Conservation (phyloP, 1,140 invertebrate species). For the Pogonognathellus flavescens region DNA sequence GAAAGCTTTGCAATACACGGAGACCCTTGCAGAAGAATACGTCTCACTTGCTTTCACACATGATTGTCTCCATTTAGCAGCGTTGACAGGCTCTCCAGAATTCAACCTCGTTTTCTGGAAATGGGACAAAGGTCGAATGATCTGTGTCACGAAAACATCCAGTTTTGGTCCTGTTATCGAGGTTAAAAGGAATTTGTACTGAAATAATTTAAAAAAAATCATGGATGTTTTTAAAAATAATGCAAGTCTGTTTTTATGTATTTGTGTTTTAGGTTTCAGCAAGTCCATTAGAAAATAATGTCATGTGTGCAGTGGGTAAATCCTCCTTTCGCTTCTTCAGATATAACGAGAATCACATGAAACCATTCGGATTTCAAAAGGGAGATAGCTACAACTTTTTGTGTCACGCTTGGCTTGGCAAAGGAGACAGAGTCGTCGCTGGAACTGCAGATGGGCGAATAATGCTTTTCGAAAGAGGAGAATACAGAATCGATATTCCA, state of each 20-base stretch:
- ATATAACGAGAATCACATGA: constrained; percentile 83
- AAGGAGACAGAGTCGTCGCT: constrained; percentile 80
- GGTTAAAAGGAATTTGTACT: constrained; percentile 67
- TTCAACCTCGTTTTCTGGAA: constrained; percentile 85
- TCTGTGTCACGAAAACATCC: constrained; percentile 80
- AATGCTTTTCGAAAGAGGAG: constrained; percentile 84
- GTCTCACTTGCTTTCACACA: constrained; percentile 82
- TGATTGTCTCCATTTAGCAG: constrained; percentile 83
- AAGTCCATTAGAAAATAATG: constrained; percentile 83
- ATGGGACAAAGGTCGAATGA: constrained; percentile 86
- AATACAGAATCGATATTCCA: constrained; percentile 75
- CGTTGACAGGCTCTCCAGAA: constrained; percentile 83
- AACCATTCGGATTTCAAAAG: constrained; percentile 86
- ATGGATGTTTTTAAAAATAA: too few species aligned
- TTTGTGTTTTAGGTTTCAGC: constrained; percentile 76
- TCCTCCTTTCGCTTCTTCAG: constrained; percentile 83
- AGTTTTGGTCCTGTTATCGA: constrained; percentile 72
- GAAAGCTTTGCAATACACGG: constrained; percentile 70
- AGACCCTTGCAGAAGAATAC: constrained; percentile 74
- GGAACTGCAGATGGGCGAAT: constrained; percentile 82
- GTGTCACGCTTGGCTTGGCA: constrained; percentile 79
- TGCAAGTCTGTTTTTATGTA: too few species aligned
- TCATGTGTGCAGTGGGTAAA: constrained; percentile 81
- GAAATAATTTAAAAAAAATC: too few species aligned
- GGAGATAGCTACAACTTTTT: constrained; percentile 81